phyloP scores from a whole-genome alignment of 2,888 invertebrate genomes.

The Plagodis pulveraria region DNA sequence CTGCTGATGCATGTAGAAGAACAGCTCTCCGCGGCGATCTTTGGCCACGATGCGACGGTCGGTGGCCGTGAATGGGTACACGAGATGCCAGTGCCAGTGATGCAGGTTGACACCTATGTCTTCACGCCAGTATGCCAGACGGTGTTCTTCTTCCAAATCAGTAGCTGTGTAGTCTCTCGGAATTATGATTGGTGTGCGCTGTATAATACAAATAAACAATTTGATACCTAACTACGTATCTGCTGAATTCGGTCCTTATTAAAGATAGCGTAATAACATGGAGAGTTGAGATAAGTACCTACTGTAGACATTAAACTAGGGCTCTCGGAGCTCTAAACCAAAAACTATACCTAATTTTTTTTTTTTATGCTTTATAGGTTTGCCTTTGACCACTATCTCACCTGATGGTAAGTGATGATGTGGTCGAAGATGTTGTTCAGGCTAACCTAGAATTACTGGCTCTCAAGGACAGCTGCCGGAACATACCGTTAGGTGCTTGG shows the following conservation, averaged over 20 bases:
- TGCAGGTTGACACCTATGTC: slow-evolving; percentile 92
- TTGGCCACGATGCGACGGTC: slow-evolving; percentile 87
- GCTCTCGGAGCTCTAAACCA: too few species aligned
- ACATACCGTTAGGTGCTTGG: too few species aligned
- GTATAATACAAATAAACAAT: slow-evolving; percentile 29
- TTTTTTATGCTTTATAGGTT: too few species aligned
- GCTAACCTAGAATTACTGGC: too few species aligned
- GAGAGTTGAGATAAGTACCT: neutral
- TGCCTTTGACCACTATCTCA: too few species aligned
- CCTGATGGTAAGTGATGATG: too few species aligned
- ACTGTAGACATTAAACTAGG: too few species aligned
- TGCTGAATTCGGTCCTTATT: neutral
- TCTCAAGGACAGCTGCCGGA: too few species aligned
- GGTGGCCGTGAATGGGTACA: slow-evolving; percentile 88
- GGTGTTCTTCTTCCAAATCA: slow-evolving; percentile 92
- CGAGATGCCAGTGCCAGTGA: slow-evolving; percentile 94
- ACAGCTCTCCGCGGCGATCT: slow-evolving; percentile 91
- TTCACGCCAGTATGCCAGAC: slow-evolving; percentile 92
- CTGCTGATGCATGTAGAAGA: slow-evolving; percentile 91
- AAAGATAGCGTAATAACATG: too few species aligned
- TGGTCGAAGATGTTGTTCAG: too few species aligned
- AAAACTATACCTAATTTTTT: too few species aligned
- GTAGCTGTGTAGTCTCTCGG: slow-evolving; percentile 92
- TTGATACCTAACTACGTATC: neutral
- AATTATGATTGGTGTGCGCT: slow-evolving; percentile 88